phyloP scores from a whole-genome alignment of 2,797 vertebrate genomes.

The Notolepis coatsorum region DNA sequence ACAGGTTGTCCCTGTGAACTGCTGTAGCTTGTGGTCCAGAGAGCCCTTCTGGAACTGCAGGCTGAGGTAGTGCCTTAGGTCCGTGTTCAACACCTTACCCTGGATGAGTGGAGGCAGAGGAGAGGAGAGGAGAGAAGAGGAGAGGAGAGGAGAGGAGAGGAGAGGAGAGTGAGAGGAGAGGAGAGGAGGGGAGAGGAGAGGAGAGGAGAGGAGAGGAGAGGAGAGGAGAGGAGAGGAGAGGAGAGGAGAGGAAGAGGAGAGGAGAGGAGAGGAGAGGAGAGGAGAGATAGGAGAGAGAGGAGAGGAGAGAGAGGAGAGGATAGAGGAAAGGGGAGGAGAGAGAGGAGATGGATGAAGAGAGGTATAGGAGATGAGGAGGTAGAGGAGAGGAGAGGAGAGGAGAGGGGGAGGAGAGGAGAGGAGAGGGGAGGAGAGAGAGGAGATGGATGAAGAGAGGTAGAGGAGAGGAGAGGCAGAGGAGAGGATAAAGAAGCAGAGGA shows the following conservation, averaged over 20 bases:
- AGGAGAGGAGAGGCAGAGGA: too few relatives aligned
- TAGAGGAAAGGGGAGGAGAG: too few relatives aligned
- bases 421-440: conserved; percentile 8
- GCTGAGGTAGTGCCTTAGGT: conserved; percentile 97
- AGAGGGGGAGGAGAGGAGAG: conserved; percentile 7
- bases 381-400: neutral
- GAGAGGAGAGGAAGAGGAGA: neutral
- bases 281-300: neutral
- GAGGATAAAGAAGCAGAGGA: too few relatives aligned
- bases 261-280: neutral
- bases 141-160: conserved; percentile 2
- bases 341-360: too few relatives aligned
- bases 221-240: conserved; percentile 3
- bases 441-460: too few relatives aligned
- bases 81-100: conserved; percentile 98
- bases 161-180: too few relatives aligned
- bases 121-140: neutral
- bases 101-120: conserved; percentile 28
- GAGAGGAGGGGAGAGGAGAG: neutral
- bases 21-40: conserved; percentile 97
- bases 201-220: neutral
- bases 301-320: too few relatives aligned
- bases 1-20: conserved; percentile 99
- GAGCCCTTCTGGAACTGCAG: conserved; percentile 99
- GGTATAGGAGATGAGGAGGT: too few relatives aligned